Evolutionary conservation across 1,140 invertebrate genomes (phyloP).

Genomic region (Brachionus rubens): DNA sequence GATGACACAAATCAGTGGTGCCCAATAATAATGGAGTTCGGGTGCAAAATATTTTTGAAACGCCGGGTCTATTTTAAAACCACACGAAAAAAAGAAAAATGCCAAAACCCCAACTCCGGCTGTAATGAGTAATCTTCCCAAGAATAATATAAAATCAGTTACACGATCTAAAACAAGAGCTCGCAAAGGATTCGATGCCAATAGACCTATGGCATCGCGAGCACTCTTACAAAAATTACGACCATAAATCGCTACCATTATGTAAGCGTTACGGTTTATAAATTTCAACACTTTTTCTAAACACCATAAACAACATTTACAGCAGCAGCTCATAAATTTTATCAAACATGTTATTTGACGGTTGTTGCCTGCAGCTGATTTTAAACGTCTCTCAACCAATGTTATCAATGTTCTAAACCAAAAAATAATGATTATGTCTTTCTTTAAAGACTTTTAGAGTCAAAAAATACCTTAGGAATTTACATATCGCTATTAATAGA

Average conservation of each 20-base stretch:
- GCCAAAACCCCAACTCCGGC: slow-evolving; percentile 64
- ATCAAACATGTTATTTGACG: background rate
- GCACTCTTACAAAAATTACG: slow-evolving; percentile 85
- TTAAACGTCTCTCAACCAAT: slow-evolving; percentile 19
- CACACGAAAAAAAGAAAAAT: slow-evolving; percentile 27
- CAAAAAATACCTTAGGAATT: slow-evolving; percentile 79
- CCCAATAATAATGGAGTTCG: slow-evolving; percentile 40
- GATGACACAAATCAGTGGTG: slow-evolving; percentile 32
- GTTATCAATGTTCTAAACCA: slow-evolving; percentile 65
- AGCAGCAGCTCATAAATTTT: slow-evolving; percentile 29
- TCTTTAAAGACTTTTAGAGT: too few relatives aligned
- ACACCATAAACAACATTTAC: slow-evolving; percentile 44
- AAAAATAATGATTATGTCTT: too few relatives aligned
- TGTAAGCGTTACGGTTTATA: slow-evolving; percentile 46
- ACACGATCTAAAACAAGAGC: slow-evolving; percentile 86
- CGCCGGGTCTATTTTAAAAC: background rate
- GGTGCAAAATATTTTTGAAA: slow-evolving; percentile 43
- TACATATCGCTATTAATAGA: slow-evolving; percentile 82
- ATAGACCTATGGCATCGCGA: slow-evolving; percentile 78
- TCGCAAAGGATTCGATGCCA: slow-evolving; percentile 79
- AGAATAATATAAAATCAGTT: slow-evolving; percentile 83
- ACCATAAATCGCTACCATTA: slow-evolving; percentile 74
- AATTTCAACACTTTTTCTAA: slow-evolving; percentile 45
- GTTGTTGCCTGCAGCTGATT: slow-evolving; percentile 14
- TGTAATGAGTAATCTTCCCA: slow-evolving; percentile 79